Base-by-base conservation (phyloP, 2,797 vertebrate genomes). In the Nothura maculosa region DNA sequence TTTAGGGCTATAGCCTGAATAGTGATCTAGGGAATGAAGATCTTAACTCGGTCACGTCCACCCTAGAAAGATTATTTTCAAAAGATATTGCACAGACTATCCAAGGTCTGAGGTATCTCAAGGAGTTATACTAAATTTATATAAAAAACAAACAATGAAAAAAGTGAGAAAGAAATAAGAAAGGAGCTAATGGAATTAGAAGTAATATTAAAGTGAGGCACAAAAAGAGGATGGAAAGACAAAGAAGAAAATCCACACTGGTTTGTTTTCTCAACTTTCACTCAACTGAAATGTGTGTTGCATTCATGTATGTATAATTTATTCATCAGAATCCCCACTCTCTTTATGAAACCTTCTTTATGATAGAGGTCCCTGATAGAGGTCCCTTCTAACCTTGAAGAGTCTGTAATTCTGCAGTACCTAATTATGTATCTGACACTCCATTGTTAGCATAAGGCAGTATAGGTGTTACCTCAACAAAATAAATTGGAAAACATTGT, bases 121-220 rank as follows among this genome's bases (percentile, higher is more conserved):
- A 48, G 47, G 34, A 83, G 27, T 28, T 81, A 6, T 40, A 32
- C 38, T 57, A n/a, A 62, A 55, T 69, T 64, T 50, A 28, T 57
- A 5, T 40, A 85, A 83, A 55, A 25, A 13, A 24, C 3, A 5
- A 18, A 64, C 19, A 38, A 8, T 24, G 24, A 15, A 43, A 17
- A 62, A 69, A 15, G 12, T 45, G 17, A 64, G 30, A 66, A 74
- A 7, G 19, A 76, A 70, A 4, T n/a, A 47, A 36, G 34, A 70
- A 83, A 68, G 21, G 11, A 82, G 43, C 17, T 50, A 68, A 28
- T 32, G 10, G 24, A 48, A 40, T 62, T 45, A 15, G 34, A 84
- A 58, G 14, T 54, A 58, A 24, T 19, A 36, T 42, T 0, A 1
- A 8, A 34, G 27, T 21, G 27, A 13, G 0, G 14, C 30, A 42